Evolutionary conservation across 2,113 vertebrate species (phyloP), one percentile per base, ranked within the genome.

Genomic region (Sisor rabdophorus): DNA sequence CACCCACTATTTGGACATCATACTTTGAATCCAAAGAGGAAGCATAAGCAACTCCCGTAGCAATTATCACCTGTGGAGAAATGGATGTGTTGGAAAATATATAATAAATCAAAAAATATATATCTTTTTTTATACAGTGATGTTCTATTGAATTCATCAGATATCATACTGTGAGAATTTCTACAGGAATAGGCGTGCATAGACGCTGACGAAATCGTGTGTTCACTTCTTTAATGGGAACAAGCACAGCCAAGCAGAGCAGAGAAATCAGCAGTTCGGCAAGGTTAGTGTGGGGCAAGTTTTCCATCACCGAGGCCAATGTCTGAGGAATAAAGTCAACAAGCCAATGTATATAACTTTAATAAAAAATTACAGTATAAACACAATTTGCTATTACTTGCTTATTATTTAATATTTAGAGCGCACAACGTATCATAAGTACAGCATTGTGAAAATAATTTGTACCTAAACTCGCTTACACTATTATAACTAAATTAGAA

Each of bases 221-320:
- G 87, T 96, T 97, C 83, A 96, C 70, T 80, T 97, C 95, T 81
- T 96, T 97, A 32, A 95, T 89, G 1, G 93, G 93, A 73, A 97
- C 91, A 58, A 97, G 88, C 40, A 94, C 58, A 1, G 89, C 89
- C 87, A 97, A 84, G 79, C 94, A 96, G 63, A 94, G 87, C 20
- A 94, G 54, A 0, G 95, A 95, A 89, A 95, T 94, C 11, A 93
- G 85, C 81, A 97, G 83, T 76, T 95, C 95, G 0, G 94, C 93
- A 58, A 87, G 84, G 83, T 94, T 96, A 56, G 93, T 95, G 81
- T 87, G 85, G 52, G 92, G 87, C 77, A 96, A 87, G 24, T 93
- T 93, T 68, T 88, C 86, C 84, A 95, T 87, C 84, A 96, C 92
- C 0, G 92, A 92, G 0, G 88, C 93, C 87, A 97, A 86, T 11